phyloP scores from a whole-genome alignment of 2,797 vertebrate species.

The Darevskia nairensis region DNA sequence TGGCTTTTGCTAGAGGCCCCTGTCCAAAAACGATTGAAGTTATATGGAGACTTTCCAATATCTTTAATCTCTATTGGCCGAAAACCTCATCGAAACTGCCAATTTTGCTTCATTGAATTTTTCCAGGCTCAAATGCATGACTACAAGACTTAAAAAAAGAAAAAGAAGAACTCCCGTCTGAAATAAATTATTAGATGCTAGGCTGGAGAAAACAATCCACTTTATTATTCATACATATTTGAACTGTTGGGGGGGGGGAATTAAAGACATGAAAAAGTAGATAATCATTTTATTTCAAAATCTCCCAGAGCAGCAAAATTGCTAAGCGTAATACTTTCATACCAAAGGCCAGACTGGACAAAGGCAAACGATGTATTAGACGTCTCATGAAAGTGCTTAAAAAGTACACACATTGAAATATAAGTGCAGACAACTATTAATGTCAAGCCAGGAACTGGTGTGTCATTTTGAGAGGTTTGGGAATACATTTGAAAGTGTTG shows the following conservation, averaged over 20 bases:
- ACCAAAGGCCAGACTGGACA: neutral
- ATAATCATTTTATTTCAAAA: neutral
- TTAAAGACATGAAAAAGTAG: neutral
- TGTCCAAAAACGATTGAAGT: neutral
- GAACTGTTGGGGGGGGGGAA: neutral
- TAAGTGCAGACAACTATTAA: neutral
- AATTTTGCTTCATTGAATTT: slow-evolving; percentile 18
- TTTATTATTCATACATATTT: neutral
- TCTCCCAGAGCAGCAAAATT: neutral
- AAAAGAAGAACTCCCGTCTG: neutral
- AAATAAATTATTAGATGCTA: slow-evolving; percentile 5
- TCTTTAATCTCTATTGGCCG: neutral
- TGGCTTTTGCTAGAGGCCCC: neutral
- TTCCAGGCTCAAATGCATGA: slow-evolving; percentile 14
- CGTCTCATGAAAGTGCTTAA: neutral
- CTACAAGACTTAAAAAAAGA: neutral
- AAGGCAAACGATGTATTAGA: neutral
- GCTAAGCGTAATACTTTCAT: neutral
- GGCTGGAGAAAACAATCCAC: neutral
- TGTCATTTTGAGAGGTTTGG: neutral
- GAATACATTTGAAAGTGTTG: neutral
- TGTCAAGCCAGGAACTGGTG: no score
- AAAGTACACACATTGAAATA: neutral
- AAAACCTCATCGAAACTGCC: neutral
- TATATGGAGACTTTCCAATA: slow-evolving; percentile 11